phyloP scores from a whole-genome alignment of 2,888 invertebrate species.

The Yponomeuta cagnagella region DNA sequence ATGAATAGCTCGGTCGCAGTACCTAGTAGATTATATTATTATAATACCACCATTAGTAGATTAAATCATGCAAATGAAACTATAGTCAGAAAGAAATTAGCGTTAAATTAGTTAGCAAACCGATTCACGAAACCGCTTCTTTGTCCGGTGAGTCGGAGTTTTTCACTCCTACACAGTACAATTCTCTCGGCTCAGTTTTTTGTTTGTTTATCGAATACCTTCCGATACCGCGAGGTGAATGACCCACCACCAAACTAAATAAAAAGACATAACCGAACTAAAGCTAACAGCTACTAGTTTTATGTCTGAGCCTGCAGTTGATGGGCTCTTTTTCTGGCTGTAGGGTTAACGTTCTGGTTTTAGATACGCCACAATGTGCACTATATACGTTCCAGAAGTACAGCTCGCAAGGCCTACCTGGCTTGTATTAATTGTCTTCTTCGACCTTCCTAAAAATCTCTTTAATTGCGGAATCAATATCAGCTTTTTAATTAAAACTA shows the following conservation, averaged over 20 bases:
- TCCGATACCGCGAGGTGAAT: slow-evolving; percentile 40
- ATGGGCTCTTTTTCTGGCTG: background rate
- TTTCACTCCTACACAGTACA: background rate
- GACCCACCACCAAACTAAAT: slow-evolving; percentile 36
- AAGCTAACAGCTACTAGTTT: slow-evolving; percentile 31
- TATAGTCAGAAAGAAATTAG: background rate
- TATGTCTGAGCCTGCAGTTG: background rate
- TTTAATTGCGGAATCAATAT: too few species aligned
- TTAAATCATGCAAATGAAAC: background rate
- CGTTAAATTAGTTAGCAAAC: background rate
- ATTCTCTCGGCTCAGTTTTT: slow-evolving; percentile 10
- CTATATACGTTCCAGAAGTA: background rate
- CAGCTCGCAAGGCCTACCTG: background rate
- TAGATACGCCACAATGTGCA: slow-evolving; percentile 1
- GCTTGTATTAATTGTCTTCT: too few species aligned
- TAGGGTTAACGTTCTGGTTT: background rate
- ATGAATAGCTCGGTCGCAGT: too few species aligned
- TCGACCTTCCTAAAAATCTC: too few species aligned
- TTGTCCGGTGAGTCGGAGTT: background rate
- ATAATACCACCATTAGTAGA: too few species aligned
- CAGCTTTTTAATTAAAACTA: too few species aligned
- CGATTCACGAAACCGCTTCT: background rate
- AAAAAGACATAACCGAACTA: slow-evolving; percentile 35
- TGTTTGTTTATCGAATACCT: slow-evolving; percentile 19
- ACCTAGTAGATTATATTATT: too few species aligned